These are phyloP conservation scores for Drosophila paracracens DNA, from an alignment of 2,888 invertebrate species.

Conservation along the genomic window DNA sequence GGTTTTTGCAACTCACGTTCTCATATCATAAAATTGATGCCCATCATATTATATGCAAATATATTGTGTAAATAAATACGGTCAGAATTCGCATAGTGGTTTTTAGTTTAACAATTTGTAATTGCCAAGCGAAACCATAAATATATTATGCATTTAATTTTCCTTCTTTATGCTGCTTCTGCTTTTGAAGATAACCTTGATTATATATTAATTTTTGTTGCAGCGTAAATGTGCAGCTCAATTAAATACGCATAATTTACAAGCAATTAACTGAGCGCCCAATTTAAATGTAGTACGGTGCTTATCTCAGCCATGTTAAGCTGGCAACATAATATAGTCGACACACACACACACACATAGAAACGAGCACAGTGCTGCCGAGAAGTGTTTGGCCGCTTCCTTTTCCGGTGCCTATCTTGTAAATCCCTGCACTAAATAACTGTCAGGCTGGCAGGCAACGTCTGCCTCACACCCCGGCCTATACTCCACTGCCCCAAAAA, in stretches of 20 bases:
- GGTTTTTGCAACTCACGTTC: constrained; percentile 18
- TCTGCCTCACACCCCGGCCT: not conserved
- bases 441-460: constrained; percentile 49
- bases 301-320: constrained; percentile 62
- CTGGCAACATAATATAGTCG: constrained; percentile 63
- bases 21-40: constrained; percentile 8
- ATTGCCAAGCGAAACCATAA: not conserved
- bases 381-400: constrained; percentile 70
- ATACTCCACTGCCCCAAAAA: not conserved
- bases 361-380: constrained; percentile 16
- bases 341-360: constrained; percentile 7
- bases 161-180: too few relatives aligned
- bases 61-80: not conserved
- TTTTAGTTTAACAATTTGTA: not conserved
- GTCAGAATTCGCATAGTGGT: not conserved
- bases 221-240: constrained; percentile 24
- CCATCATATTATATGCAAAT: not conserved
- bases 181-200: not conserved
- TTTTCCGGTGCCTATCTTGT: constrained; percentile 70
- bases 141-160: not conserved
- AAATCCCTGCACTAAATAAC: constrained; percentile 77
- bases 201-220: constrained; percentile 26
- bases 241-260: constrained; percentile 62
- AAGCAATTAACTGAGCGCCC: constrained; percentile 46
- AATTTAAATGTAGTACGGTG: constrained; percentile 46